Evolutionary conservation across 2,888 invertebrate species (phyloP).

Genomic region (Gisinianus flammeolus): DNA sequence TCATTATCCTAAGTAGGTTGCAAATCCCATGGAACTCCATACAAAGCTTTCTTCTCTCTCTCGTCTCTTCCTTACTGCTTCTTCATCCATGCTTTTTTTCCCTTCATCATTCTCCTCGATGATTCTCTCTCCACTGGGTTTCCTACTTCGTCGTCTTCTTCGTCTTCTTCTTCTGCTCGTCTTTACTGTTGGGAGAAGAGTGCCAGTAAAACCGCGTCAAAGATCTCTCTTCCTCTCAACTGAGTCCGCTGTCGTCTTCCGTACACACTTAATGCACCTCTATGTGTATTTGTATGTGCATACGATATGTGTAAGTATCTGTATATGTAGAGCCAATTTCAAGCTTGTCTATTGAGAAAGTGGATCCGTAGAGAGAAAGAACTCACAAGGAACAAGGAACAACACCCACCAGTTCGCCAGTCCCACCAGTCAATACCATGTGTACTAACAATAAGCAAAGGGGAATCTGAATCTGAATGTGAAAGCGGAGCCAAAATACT

Average conservation of each 20-base stretch:
- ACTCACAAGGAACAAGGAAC: neutral
- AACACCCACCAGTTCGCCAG: too few species aligned
- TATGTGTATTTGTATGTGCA: neutral
- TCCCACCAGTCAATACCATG: neutral
- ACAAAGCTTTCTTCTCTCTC: constrained; percentile 7
- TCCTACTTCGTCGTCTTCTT: neutral
- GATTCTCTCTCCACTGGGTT: neutral
- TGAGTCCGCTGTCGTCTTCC: neutral
- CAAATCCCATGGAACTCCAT: constrained; percentile 34
- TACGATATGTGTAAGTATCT: neutral
- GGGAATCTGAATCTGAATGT: neutral
- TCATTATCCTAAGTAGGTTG: constrained; percentile 41
- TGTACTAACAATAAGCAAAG: neutral
- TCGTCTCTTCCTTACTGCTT: neutral
- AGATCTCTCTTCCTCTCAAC: neutral
- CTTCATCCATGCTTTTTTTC: neutral
- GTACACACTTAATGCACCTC: neutral
- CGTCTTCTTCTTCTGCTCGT: neutral
- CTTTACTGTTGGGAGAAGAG: neutral
- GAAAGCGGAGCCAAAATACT: neutral
- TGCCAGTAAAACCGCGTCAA: constrained; percentile 15
- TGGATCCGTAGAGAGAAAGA: neutral
- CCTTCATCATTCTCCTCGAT: neutral
- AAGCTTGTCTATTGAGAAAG: neutral
- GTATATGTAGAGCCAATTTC: neutral